These are phyloP conservation scores for Torymus tubicola DNA, from an alignment of 2,888 invertebrate species.

Conservation along the genomic window DNA sequence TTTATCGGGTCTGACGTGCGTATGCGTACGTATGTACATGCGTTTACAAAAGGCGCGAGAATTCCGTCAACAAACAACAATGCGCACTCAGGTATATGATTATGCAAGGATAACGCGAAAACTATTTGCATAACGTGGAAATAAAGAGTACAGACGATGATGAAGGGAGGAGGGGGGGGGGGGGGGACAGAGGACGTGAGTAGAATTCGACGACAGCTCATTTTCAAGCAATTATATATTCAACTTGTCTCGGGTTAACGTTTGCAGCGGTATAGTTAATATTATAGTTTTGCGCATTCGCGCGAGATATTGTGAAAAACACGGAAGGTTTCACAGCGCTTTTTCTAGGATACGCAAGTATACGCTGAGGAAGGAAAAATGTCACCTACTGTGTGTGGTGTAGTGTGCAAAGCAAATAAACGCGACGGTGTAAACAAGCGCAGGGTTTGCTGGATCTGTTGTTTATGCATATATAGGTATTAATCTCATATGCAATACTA, in stretches of 20 bases:
- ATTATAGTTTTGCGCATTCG: conserved; percentile 13
- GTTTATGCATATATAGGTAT: no score
- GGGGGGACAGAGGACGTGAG: neutral
- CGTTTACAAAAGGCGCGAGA: neutral
- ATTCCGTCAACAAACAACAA: conserved; percentile 1
- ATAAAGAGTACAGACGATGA: neutral
- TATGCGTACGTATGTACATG: no score
- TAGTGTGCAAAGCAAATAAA: no score
- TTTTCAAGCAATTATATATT: neutral
- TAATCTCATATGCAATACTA: no score
- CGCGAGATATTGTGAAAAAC: conserved; percentile 15
- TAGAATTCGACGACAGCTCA: neutral
- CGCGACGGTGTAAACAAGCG: no score
- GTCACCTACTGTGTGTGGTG: neutral
- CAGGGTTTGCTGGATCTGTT: no score
- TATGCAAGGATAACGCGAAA: neutral
- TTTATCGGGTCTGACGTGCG: no score
- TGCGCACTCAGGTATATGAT: neutral
- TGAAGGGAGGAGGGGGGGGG: no score
- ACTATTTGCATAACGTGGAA: conserved; percentile 28
- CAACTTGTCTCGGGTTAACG: conserved; percentile 1
- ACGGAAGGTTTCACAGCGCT: conserved; percentile 13
- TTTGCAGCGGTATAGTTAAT: conserved; percentile 1
- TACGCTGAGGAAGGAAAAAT: no score
- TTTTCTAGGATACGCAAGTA: neutral